Base-by-base conservation (phyloP, 35 echinoderm and acorn worm genomes). In the Diadema setosum region DNA sequence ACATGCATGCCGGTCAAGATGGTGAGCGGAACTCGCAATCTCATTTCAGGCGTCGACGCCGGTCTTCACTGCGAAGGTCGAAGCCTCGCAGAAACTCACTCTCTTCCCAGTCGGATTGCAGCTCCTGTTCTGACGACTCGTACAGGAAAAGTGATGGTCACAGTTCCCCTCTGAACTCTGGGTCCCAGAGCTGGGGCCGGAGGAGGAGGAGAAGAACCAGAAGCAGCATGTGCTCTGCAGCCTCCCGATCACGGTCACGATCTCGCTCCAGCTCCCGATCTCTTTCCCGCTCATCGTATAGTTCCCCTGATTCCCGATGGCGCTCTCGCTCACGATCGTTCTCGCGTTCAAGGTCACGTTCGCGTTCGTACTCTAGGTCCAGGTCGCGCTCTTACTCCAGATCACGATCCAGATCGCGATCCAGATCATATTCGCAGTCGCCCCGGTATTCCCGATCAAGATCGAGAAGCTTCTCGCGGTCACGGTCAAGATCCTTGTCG, bases 361-460 rank as follows among this genome's bases (percentile, higher is more conserved):
- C 73, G 14, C 44, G 9, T 18, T 78, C 73, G n/a, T 18, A 41
- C 24, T 78, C 73, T 14, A 78, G 73, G n/a, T 78, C 73, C 3
- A 3, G 73, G n/a, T 42, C 73, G 2, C 73, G n/a, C 73, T 78
- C 40, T n/a, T 44, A 44, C n/a, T 78, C 73, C 39, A 41, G 73
- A 44, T 78, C 73, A 78, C 73, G 73, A 41, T 78, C 73, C 39
- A 78, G 73, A 44, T 78, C 73, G 15, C 36, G 73, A 16, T 78
- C 73, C 8, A 11, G n/a, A 11, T 52, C 48, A 52, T n/a, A n/a
- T 52, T 52, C 48, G n/a, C 9, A n/a, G n/a, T 52, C 48, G 9
- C 48, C 9, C n/a, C n/a, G 9, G 9, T 18, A 42, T 39, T 78
- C 73, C 25, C 73, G 37, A 5, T 78, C 73, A 18, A 78, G 73